Base-by-base conservation (phyloP, 2,113 vertebrate genomes). In the Vicugna pacos region DNA sequence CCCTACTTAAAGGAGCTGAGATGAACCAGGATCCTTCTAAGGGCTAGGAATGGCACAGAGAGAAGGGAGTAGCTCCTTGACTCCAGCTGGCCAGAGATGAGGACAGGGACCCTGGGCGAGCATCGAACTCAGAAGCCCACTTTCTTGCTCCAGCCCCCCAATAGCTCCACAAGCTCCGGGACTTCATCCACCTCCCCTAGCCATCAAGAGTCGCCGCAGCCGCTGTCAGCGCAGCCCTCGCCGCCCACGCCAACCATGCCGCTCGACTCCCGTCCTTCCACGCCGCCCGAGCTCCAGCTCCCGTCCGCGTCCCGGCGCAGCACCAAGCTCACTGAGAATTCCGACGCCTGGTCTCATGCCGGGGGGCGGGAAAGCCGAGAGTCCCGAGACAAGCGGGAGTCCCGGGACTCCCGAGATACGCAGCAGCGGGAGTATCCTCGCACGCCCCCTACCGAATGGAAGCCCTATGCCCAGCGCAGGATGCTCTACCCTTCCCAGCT, bases 171-270 rank as follows among this genome's bases (percentile, higher is more conserved):
- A 0, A 91, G 89, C 80, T 97, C 97, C 69, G 72, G 60, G 81
- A 82, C 90, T 22, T 94, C 96, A 30, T 96, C 92, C 1, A 0
- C 82, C 75, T 94, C 96, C 60, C 89, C 92, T 6, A 97, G 93
- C 86, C 96, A 95, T 26, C 91, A 62, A 0, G 97, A 96, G 26
- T 80, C 89, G 0, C 94, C 24, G 0, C 50, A 32, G 7, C 69
- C 65, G 10, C 70, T 73, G 13, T 22, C 93, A 0, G 30, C 6
- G 0, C 52, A 89, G 35, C 22, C n/a, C 5, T 89, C 92, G 0
- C 38, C 28, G 2, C 3, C 56, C 6, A 81, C 48, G 2, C 46
- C 58, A 0, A 35, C 70, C 19, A 7, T 22, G 12, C n/a, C 89
- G 0, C 35, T 17, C 0, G 70, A 94, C 15, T 93, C 95, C 0